phyloP scores from a whole-genome alignment of 2,888 invertebrate genomes.

The Spisula solida region DNA sequence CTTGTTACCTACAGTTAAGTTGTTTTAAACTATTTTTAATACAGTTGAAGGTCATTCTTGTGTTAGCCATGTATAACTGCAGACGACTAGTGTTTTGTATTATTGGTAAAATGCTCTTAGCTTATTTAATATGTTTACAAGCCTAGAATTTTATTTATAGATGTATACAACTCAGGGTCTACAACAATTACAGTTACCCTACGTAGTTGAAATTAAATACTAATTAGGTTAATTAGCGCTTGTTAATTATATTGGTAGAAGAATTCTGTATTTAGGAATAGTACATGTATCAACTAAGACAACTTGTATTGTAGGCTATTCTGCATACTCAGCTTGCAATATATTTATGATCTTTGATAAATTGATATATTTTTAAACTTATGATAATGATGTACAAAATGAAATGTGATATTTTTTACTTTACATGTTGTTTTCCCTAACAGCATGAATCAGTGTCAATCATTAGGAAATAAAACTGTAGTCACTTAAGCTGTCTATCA shows the following conservation, averaged over 20 bases:
- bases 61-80: too few species aligned
- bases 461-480: neutral
- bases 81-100: too few species aligned
- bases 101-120: too few species aligned
- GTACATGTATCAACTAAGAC: neutral
- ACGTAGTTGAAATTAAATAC: too few species aligned
- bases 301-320: neutral
- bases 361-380: conserved; percentile 25
- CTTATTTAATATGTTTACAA: too few species aligned
- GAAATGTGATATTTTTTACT: conserved; percentile 25
- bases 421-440: conserved; percentile 6
- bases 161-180: too few species aligned
- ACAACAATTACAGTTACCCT: too few species aligned
- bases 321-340: neutral
- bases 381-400: neutral
- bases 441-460: neutral
- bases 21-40: neutral
- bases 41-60: too few species aligned
- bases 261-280: neutral
- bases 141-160: too few species aligned
- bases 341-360: conserved; percentile 11
- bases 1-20: neutral
- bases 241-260: neutral
- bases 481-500: neutral
- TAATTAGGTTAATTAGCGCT: neutral